A percentile compares a stretch with the other conserved stretches of the same genome.
Evolutionary conservation across 2,113 vertebrate species (phyloP).

Genomic region (Castor canadensis): DNA sequence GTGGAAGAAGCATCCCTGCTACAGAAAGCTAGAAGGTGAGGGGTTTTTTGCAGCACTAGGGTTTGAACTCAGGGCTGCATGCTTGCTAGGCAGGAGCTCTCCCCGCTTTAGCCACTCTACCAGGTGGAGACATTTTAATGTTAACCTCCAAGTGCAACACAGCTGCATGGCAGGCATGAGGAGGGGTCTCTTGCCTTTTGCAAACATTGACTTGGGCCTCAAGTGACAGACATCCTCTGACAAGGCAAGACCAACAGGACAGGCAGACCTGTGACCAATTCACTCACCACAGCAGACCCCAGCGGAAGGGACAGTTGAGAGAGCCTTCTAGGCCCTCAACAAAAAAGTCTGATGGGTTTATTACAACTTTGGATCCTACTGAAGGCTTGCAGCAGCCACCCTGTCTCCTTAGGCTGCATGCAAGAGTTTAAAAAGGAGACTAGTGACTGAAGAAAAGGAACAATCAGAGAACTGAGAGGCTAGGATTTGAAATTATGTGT

Average conservation of each 20-base stretch:
- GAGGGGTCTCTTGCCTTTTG: too few species aligned
- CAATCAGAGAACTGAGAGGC: background rate
- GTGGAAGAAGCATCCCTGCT: background rate
- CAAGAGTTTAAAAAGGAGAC: background rate
- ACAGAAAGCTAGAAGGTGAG: background rate
- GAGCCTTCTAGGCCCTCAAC: background rate
- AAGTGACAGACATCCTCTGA: background rate
- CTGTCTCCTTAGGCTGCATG: background rate
- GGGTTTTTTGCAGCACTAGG: too few species aligned
- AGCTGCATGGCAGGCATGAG: background rate
- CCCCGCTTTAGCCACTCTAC: too few species aligned
- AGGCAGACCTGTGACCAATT: background rate
- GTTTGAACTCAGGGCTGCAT: too few species aligned
- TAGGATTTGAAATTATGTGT: background rate
- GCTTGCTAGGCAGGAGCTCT: too few species aligned
- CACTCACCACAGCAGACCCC: background rate
- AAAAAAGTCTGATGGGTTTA: background rate
- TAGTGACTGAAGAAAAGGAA: background rate
- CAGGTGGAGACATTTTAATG: background rate
- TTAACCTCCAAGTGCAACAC: background rate
- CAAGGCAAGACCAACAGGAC: background rate
- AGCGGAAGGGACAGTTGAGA: background rate
- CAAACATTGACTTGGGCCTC: background rate
- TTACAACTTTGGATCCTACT: background rate
- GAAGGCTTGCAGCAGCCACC: background rate